Evolutionary conservation across 2,797 vertebrate species (phyloP).

Genomic region (Carapus acus): DNA sequence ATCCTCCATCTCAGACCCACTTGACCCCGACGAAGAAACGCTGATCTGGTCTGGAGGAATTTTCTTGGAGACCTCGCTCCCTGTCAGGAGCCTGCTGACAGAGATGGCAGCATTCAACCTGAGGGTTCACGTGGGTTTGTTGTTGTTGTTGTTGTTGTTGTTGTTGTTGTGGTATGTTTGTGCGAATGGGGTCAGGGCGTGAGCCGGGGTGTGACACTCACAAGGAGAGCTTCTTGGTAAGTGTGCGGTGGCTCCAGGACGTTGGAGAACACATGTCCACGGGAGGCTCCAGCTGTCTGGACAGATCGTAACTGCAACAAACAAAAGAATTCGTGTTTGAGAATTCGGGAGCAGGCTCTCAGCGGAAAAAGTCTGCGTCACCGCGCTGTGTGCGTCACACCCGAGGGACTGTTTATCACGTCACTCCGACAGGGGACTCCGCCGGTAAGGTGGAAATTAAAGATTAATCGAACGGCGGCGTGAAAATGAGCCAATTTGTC

Average conservation of each 20-base stretch:
- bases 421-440: no score
- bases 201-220: constrained; percentile 53
- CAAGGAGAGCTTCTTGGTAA: constrained; percentile 80
- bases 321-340: neutral
- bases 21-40: constrained; percentile 70
- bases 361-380: no score
- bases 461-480: no score
- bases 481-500: no score
- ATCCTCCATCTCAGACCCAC: constrained; percentile 70
- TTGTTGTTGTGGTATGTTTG: no score
- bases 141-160: no score
- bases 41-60: constrained; percentile 66
- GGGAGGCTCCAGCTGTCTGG: constrained; percentile 76
- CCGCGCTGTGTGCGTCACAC: no score
- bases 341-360: neutral
- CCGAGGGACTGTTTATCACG: no score
- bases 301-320: constrained; percentile 73
- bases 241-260: constrained; percentile 65
- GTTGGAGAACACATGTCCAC: constrained; percentile 73
- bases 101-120: neutral
- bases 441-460: no score
- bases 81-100: constrained; percentile 62
- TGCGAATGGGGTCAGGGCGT: constrained; percentile 21
- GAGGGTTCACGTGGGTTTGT: no score
- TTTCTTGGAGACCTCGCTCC: constrained; percentile 56